A percentile compares a stretch with the other conserved stretches of the same genome.
Evolutionary conservation across 1,140 invertebrate species (phyloP).

Genomic region (Magallana ariakensis): DNA sequence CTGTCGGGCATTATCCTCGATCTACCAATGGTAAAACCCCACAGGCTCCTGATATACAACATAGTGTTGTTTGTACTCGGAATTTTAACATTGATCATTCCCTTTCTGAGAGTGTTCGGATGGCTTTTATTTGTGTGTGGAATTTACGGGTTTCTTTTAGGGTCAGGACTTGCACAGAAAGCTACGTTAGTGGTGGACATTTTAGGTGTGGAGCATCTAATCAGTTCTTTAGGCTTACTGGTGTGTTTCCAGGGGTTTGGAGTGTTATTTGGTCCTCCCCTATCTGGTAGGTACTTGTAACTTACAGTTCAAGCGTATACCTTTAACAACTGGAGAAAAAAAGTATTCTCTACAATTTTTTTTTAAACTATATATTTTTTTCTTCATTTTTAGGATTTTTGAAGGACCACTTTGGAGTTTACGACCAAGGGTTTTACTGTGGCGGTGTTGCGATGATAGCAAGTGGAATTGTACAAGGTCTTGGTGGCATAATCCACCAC

Average conservation of each 20-base stretch:
- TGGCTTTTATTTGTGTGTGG: conserved; percentile 61
- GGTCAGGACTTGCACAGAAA: conserved; percentile 55
- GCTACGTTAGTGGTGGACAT: conserved; percentile 52
- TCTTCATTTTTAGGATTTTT: background rate
- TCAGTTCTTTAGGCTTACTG: conserved; percentile 93
- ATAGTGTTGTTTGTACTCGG: conserved; percentile 64
- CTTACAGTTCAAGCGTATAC: background rate
- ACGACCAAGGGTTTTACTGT: background rate
- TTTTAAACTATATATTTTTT: no score
- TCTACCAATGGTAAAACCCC: conserved; percentile 59
- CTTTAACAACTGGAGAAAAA: background rate
- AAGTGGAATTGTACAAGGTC: conserved; percentile 6
- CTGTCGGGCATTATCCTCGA: conserved; percentile 65
- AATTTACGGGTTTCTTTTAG: conserved; percentile 66
- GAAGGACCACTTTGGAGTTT: background rate
- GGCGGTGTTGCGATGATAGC: conserved; percentile 25
- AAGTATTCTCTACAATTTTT: background rate
- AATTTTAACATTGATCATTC: conserved; percentile 60
- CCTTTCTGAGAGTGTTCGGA: conserved; percentile 60
- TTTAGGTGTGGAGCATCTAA: conserved; percentile 44
- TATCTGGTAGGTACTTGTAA: conserved; percentile 85
- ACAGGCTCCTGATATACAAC: conserved; percentile 68
- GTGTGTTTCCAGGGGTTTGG: conserved; percentile 95
- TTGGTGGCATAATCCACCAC: conserved; percentile 15
- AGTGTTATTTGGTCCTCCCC: conserved; percentile 89